Evolutionary conservation across 2,113 vertebrate species (phyloP), one percentile per base, ranked within the genome.

Genomic region (Chaetorhynchus papuensis): DNA sequence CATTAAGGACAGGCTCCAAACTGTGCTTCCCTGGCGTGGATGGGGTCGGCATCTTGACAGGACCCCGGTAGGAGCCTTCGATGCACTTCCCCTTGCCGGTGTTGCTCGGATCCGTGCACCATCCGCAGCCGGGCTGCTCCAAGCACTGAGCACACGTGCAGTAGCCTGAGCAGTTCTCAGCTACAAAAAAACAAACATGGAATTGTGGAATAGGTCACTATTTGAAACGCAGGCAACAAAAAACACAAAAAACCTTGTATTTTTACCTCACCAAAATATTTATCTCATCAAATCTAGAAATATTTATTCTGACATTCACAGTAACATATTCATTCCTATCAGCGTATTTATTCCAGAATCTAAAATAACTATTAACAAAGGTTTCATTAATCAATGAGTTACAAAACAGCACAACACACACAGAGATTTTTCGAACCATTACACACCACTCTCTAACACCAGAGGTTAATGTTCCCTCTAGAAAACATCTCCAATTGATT

Each of bases 161-260:
- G 95, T 99, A 99, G 28, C 99, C 99, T 4, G 99, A 99, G 83
- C 99, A 99, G 97, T 99, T 99, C 93, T 99, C 99, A 30, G 99
- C 99, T 99, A 39, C 22, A 31, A 30, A 57, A 56, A 31, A 44
- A 44, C 4, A 66, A 79, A 20, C 6, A 31, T 35, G 7, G 83
- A 64, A 53, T 7, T 59, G 24, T 37, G 92, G 45, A 70, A 83
- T 15, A 75, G 93, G 78, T 56, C 70, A 68, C 2, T 45, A 4
- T 4, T 24, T 42, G 41, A 61, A 53, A 87, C 17, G 44, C 14
- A 33, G 24, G 16, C 0, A 17, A 61, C 31, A 47, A 37, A 0
- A 2, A 35, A 30, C 0, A 0, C 5, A 41, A 10, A 78, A 91
- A 54, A 22, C 1, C 24, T 60, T 12, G 11, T 5, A 12, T n/a